phyloP scores from a whole-genome alignment of 2,797 vertebrate genomes.

The Anolis apletophallus region DNA sequence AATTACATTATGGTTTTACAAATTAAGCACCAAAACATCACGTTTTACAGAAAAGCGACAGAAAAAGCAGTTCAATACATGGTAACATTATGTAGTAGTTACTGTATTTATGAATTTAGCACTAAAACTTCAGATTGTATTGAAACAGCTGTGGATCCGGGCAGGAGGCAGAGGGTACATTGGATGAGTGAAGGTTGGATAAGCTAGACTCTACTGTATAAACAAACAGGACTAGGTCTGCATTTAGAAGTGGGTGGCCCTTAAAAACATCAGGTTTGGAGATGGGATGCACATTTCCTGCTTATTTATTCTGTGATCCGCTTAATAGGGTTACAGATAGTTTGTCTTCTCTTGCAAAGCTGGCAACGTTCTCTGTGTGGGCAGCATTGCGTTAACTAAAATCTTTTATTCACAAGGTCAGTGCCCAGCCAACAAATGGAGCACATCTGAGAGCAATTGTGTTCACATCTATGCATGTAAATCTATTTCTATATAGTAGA shows the following conservation, averaged over 20 bases:
- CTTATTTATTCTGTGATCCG: background rate
- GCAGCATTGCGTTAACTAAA: background rate
- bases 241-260: background rate
- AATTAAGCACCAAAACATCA: no score
- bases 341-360: background rate
- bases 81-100: no score
- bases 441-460: background rate
- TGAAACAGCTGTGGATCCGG: no score
- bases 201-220: no score
- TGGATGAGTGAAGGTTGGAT: no score
- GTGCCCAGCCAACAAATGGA: background rate
- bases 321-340: background rate
- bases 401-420: background rate
- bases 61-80: no score
- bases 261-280: background rate
- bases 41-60: no score
- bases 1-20: no score
- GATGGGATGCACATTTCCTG: background rate
- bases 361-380: background rate
- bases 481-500: background rate
- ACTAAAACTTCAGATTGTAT: no score
- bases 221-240: background rate
- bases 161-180: no score
- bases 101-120: no score
- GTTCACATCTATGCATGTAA: background rate